Evolutionary conservation across 2,888 invertebrate species (phyloP).

Genomic region (Eucera pruinosa): DNA sequence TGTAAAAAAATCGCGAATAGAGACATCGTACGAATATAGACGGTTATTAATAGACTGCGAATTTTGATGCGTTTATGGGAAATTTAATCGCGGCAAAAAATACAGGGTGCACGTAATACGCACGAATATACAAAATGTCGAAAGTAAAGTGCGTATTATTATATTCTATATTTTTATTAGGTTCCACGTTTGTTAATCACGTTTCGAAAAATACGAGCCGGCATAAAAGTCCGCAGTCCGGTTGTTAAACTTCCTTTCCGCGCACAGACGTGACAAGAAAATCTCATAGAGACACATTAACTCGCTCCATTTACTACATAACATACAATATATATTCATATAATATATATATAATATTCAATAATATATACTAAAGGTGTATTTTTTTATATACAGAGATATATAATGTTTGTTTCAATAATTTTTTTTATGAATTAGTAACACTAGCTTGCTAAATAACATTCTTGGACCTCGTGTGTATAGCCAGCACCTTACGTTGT

Average conservation of each 20-base stretch:
- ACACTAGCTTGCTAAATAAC: conserved; percentile 83
- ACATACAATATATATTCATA: conserved; percentile 83
- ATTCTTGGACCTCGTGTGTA: conserved; percentile 83
- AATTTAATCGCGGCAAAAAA: too few species aligned
- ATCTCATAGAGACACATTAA: conserved; percentile 83
- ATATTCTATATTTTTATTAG: too few species aligned
- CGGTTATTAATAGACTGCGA: conserved; percentile 44
- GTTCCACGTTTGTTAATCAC: too few species aligned
- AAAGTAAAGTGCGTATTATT: too few species aligned
- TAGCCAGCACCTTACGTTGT: conserved; percentile 83
- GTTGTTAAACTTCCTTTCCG: conserved; percentile 55
- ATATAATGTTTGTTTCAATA: conserved; percentile 79
- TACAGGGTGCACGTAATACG: too few species aligned
- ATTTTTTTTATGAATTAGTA: conserved; percentile 80
- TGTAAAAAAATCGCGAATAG: conserved; percentile 25
- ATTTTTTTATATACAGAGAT: conserved; percentile 79
- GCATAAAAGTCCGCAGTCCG: too few species aligned
- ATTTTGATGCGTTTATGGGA: too few species aligned
- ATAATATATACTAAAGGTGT: conserved; percentile 77
- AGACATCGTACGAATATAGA: conserved; percentile 69
- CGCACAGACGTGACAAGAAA: conserved; percentile 74
- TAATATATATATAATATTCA: conserved; percentile 80
- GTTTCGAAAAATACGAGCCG: too few species aligned
- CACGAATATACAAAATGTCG: too few species aligned
- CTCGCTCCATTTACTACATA: conserved; percentile 82